Evolutionary conservation across 2,888 invertebrate genomes (phyloP), one percentile per base, ranked within the genome.

Genomic region (Ypsolopha scabrella): DNA sequence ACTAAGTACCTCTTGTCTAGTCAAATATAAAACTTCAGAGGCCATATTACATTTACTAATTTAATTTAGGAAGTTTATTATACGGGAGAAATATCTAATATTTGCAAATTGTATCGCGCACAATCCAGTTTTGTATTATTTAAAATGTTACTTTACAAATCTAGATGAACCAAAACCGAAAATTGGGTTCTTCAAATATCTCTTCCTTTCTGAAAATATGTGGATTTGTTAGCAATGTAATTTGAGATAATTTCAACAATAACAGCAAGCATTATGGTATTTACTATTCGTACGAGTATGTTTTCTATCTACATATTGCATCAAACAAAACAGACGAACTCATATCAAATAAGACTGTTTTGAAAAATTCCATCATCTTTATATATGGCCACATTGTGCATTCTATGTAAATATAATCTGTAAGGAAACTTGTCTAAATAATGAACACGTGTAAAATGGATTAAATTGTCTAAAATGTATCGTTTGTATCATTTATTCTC

Each of bases 381-480:
- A 65, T 60, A 64, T 62, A 64, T 63, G 75, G 80, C 74, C 77
- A 67, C 67, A 64, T 63, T 77, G 80, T 80, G 81, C 75, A 81
- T 81, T 80, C 65, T 59, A 59, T 86, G 85, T 86, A 85, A 79
- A 86, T 85, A 86, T 82, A 70, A 64, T 59, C 58, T 59, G 41
- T 80, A 80, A 82, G 79, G 56, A 63, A 73, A 68, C 69, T 75
- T 72, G 73, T 82, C 75, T 80, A 70, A 74, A 73, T 78, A 77
- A 77, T 70, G 67, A 80, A 81, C 80, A 80, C 79, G 83, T 85
- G 85, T 86, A 85, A 80, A 85, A 85, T 81, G 68, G 78, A 85
- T 82, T 85, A 86, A 86, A 86, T 78, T 80, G 76, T 85, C 75
- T 77, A 80, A 83, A 83, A 82, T 62, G 76, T 76, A 78, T 6